Conservation (phyloP, 1,140 invertebrate genomes). For the Drosophila kanapiae region DNA sequence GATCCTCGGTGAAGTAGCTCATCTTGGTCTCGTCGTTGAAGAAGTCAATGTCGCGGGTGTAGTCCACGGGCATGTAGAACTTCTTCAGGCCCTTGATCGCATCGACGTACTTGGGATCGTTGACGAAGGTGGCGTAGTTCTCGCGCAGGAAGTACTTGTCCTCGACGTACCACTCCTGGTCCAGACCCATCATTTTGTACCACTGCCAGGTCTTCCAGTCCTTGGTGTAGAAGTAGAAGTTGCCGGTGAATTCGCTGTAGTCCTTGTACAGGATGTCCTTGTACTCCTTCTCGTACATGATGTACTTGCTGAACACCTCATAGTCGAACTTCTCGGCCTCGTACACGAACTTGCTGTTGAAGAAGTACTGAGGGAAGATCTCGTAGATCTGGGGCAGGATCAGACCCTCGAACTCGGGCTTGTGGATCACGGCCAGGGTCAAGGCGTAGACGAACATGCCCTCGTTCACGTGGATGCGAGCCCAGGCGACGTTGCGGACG, state of each 20-base stretch:
- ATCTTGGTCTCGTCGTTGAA: constrained; percentile 87
- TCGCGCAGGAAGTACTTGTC: constrained; percentile 71
- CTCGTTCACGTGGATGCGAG: constrained; percentile 87
- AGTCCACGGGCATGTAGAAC: constrained; percentile 83
- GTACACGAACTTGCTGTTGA: constrained; percentile 87
- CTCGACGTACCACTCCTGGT: constrained; percentile 67
- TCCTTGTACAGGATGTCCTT: constrained; percentile 72
- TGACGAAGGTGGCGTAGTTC: constrained; percentile 50
- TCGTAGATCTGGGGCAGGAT: constrained; percentile 88
- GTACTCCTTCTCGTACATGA: constrained; percentile 76
- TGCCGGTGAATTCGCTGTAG: constrained; percentile 50
- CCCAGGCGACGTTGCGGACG: constrained; percentile 87
- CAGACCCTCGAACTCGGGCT: constrained; percentile 86
- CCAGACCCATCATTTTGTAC: constrained; percentile 83
- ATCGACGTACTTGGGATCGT: constrained; percentile 55
- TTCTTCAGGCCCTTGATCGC: constrained; percentile 53
- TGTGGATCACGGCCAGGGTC: constrained; percentile 87
- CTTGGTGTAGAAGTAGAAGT: constrained; percentile 72
- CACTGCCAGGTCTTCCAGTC: constrained; percentile 86
- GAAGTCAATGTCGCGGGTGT: constrained; percentile 88
- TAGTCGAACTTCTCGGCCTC: constrained; percentile 86
- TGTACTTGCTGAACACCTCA: constrained; percentile 72
- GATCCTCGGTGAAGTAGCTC: constrained; percentile 91
- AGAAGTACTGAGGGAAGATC: constrained; percentile 88
- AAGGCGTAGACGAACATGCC: constrained; percentile 76